These are phyloP conservation scores for Scatophagus argus DNA, from an alignment of 2,113 vertebrate species.

Conservation along the genomic window DNA sequence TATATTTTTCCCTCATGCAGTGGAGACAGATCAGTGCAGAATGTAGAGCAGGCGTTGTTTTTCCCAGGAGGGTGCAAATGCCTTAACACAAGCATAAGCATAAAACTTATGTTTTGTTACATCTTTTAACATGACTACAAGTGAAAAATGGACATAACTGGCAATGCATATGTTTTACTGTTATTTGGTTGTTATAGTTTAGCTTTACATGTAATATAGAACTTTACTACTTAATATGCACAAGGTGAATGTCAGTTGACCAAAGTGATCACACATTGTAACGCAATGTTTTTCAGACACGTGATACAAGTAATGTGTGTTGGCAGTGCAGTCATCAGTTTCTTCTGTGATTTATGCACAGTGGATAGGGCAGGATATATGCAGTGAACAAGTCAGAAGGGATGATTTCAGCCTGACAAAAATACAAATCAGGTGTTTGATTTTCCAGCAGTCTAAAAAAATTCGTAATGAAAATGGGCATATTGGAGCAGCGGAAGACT, in stretches of 20 bases:
- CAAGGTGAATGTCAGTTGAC: neutral
- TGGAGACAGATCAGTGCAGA: conserved; percentile 1
- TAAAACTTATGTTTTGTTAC: neutral
- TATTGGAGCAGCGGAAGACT: neutral
- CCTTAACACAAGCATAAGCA: neutral
- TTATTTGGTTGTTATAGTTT: neutral
- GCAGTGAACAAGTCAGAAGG: neutral
- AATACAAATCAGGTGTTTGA: conserved; percentile 14
- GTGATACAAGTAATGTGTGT: neutral
- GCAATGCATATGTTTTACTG: neutral
- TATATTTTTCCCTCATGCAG: neutral
- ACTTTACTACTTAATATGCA: neutral
- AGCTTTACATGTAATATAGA: neutral
- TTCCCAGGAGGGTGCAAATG: neutral
- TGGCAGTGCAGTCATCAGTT: neutral
- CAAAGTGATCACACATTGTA: neutral
- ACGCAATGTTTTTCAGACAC: conserved; percentile 4
- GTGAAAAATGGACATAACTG: neutral
- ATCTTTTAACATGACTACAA: neutral
- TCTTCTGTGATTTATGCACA: neutral
- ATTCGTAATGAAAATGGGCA: conserved; percentile 22
- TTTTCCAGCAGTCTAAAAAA: conserved; percentile 8
- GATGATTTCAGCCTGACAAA: conserved; percentile 12
- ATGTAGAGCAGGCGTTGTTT: neutral
- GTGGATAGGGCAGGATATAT: neutral